A percentile compares a stretch with the other conserved stretches of the same genome.
phyloP scores from a whole-genome alignment of 2,888 invertebrate species.

The Phortica magna region DNA sequence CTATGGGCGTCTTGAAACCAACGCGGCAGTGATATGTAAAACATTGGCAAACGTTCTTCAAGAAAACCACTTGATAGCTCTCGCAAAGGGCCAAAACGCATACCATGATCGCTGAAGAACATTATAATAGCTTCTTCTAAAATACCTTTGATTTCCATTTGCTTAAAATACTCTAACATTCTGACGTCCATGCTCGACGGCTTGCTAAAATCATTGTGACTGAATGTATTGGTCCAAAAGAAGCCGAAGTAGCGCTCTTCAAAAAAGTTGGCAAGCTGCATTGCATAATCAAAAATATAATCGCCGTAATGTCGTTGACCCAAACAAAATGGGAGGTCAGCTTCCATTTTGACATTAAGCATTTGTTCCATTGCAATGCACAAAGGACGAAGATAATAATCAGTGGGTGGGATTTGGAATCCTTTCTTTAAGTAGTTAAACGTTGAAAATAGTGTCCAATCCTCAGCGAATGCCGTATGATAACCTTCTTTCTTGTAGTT shows the following conservation, averaged over 20 bases:
- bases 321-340: conserved; percentile 80
- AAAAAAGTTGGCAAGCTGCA: conserved; percentile 83
- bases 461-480: conserved; percentile 89
- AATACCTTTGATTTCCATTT: conserved; percentile 80
- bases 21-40: conserved; percentile 84
- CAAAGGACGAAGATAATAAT: conserved; percentile 88
- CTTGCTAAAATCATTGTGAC: conserved; percentile 83
- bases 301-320: conserved; percentile 83
- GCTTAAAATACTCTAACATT: conserved; percentile 81
- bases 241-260: conserved; percentile 84
- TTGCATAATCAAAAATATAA: conserved; percentile 83
- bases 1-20: conserved; percentile 81
- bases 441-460: conserved; percentile 84
- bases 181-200: conserved; percentile 83
- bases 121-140: conserved; percentile 84
- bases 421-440: conserved; percentile 84
- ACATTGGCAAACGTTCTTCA: conserved; percentile 87
- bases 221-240: conserved; percentile 88
- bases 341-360: conserved; percentile 77
- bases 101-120: conserved; percentile 84
- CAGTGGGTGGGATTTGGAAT: conserved; percentile 86
- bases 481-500: conserved; percentile 84
- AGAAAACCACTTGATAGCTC: conserved; percentile 84
- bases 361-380: conserved; percentile 83
- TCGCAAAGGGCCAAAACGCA: conserved; percentile 85